Percentiles rank a stretch among this genome's conserved stretches.
Conservation (phyloP, 2,888 invertebrate genomes). For the Pachymerium ferrugineum region DNA sequence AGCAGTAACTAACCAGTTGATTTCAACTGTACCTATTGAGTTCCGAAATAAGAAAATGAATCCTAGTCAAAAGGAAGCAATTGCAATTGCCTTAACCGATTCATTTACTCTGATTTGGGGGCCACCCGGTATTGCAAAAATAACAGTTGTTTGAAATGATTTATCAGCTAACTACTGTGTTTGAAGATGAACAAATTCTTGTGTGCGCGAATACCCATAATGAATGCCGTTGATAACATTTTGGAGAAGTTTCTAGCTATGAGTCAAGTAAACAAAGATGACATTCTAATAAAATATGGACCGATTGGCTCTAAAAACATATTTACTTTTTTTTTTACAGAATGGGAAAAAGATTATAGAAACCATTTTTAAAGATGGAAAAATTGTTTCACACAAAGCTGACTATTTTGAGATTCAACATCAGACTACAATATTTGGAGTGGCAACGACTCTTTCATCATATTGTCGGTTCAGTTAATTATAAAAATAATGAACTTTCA, state of each 20-base stretch:
- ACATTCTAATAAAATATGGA: no score
- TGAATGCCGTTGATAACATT: background rate
- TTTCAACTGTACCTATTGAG: background rate
- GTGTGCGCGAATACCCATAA: constrained; percentile 46
- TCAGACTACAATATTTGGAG: no score
- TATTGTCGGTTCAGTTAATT: no score
- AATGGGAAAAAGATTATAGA: no score
- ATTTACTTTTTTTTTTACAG: no score
- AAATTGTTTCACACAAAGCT: no score
- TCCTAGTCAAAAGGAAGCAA: background rate
- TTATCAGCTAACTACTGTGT: constrained; percentile 48
- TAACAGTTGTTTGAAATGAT: constrained; percentile 43
- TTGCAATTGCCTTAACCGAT: background rate
- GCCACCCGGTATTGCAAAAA: constrained; percentile 53
- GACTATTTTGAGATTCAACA: no score
- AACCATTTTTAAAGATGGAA: no score
- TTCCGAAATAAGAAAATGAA: background rate
- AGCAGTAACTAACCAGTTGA: background rate
- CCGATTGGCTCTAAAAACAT: no score
- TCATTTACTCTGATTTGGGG: constrained; percentile 42
- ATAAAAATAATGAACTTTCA: no score
- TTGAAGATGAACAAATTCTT: background rate
- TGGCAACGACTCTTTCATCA: no score
- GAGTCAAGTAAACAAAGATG: no score
- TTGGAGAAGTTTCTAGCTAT: background rate